These are phyloP conservation scores for Tychaedon coryphoeus DNA, from an alignment of 2,113 vertebrate species.

Conservation along the genomic window DNA sequence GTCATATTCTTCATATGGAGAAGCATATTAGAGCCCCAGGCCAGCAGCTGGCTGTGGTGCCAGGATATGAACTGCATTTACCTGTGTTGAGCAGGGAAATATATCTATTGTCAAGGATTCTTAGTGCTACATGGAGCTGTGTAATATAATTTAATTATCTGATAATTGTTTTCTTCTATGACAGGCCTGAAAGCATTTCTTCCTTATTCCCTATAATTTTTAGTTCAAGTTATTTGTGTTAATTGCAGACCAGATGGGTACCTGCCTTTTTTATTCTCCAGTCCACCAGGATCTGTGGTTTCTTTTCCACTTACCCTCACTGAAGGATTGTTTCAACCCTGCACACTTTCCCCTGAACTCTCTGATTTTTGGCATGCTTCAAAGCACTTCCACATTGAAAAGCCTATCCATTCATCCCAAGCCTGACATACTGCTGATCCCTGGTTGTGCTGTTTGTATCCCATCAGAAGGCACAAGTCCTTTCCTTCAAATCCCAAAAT, in stretches of 20 bases:
- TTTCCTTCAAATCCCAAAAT: background rate
- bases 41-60: background rate
- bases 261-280: background rate
- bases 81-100: background rate
- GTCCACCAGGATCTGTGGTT: background rate
- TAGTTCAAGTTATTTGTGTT: background rate
- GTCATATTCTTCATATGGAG: background rate
- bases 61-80: background rate
- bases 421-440: background rate
- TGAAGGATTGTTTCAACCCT: background rate
- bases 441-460: background rate
- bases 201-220: background rate
- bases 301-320: background rate
- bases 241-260: background rate
- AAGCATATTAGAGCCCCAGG: background rate
- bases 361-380: background rate
- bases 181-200: background rate
- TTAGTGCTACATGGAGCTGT: background rate
- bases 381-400: background rate
- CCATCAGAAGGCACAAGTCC: background rate
- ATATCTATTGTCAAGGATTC: background rate
- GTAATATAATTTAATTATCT: background rate
- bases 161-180: background rate
- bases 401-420: background rate
- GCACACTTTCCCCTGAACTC: background rate